phyloP scores from a whole-genome alignment of 2,113 vertebrate species.

The Myrmophylax atrothorax region DNA sequence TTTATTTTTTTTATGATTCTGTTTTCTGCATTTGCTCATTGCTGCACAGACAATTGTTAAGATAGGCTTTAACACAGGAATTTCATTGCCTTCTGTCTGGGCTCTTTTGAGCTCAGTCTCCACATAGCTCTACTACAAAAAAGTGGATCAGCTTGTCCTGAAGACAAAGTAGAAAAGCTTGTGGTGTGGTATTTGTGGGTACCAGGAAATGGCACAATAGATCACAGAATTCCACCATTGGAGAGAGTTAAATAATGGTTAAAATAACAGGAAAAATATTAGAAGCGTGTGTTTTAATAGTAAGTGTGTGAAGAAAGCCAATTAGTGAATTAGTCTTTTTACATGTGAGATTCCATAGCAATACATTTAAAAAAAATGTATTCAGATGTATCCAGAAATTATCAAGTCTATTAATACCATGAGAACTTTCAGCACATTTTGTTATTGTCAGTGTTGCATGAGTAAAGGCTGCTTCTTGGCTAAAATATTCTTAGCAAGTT shows the following conservation, averaged over 20 bases:
- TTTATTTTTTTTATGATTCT: neutral
- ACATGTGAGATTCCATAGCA: neutral
- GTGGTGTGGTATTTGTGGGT: neutral
- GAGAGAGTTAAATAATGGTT: neutral
- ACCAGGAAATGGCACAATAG: neutral
- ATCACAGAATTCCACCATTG: neutral
- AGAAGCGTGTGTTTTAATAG: neutral
- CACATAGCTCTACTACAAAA: neutral
- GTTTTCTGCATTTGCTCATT: neutral
- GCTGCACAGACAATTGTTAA: neutral
- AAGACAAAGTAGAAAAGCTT: neutral
- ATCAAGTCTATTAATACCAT: neutral
- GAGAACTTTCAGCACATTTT: neutral
- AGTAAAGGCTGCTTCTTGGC: neutral
- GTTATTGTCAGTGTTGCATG: neutral
- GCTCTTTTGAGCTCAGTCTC: neutral
- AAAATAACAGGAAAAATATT: constrained; percentile 28
- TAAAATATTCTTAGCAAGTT: neutral
- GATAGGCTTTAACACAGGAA: neutral
- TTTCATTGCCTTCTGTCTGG: neutral
- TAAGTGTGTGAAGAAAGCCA: neutral
- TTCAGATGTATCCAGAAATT: neutral
- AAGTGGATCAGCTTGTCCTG: neutral
- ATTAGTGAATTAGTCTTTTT: neutral
- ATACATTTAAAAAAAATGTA: neutral